Evolutionary conservation across 2,888 invertebrate genomes (phyloP), one percentile per base, ranked within the genome.

Genomic region (Tachina lurida): DNA sequence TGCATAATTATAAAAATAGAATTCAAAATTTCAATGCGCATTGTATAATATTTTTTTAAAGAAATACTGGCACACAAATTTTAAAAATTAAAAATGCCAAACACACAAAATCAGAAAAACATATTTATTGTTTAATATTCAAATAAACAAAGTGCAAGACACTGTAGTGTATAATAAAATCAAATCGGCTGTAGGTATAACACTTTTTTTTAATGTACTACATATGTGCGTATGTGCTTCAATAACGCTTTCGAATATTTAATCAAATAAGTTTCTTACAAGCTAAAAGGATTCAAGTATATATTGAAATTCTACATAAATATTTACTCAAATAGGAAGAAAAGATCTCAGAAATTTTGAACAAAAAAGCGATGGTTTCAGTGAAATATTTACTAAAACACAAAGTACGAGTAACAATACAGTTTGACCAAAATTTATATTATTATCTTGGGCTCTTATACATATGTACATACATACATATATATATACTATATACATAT

Each of bases 41-140:
- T 68, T 49, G 49, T 12, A 52, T 68, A 49, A 60, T n/a, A 45
- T 1, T 15, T 41, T 13, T 15, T 60, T 47, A 12, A 39, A 60
- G n/a, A 67, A 67, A 31, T 67, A 12, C 49, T 68, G 31, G n/a
- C 3, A 43, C 41, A 17, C 15, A 22, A 13, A 39, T 10, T 75
- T 43, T 54, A 17, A 1, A 65, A 73, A 73, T 73, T 83, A 60
- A 73, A 58, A 65, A 83, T 83, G 63, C 83, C 58, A 70, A 17
- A 19, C 83, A 77, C 83, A 83, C 67, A 65, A 77, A 77, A 65
- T 65, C 31, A 54, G 41, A 47, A 70, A 70, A 81, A 75, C 15
- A 75, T 70, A 62, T 62, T 62, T 73, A 41, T 71, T 65, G n/a
- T 56, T 77, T 52, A 47, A 39, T 77, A 68, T 68, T 78, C 41